A percentile compares a stretch with the other conserved stretches of the same genome.
Evolutionary conservation across 92 coral and sea anemone genomes (phyloP).

Genomic region (Virgularia gustaviana): DNA sequence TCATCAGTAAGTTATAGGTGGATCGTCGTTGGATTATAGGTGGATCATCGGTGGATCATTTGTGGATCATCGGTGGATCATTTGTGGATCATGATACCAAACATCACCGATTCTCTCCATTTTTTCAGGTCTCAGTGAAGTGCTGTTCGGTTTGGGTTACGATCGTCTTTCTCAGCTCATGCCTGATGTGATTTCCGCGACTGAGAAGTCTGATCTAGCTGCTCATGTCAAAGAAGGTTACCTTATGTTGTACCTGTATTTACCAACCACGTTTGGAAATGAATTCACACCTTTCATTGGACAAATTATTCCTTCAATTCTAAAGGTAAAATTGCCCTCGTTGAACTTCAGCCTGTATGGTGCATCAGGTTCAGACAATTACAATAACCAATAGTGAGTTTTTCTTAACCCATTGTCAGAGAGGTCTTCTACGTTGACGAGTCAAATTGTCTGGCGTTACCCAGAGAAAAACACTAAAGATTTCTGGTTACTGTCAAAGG

Average conservation of each 20-base stretch:
- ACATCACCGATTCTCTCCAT: neutral
- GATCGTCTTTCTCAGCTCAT: slow-evolving; percentile 74
- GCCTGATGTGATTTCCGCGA: slow-evolving; percentile 94
- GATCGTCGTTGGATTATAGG: neutral
- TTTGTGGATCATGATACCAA: neutral
- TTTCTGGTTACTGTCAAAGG: too few species aligned
- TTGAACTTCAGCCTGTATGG: too few species aligned
- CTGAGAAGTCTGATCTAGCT: slow-evolving; percentile 77
- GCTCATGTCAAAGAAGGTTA: slow-evolving; percentile 93
- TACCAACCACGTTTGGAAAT: slow-evolving; percentile 76
- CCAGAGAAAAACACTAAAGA: too few species aligned
- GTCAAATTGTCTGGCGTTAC: too few species aligned
- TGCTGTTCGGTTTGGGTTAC: slow-evolving; percentile 80
- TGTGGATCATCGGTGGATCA: neutral
- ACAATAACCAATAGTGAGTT: too few species aligned
- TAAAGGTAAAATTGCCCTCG: too few species aligned
- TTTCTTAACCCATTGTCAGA: too few species aligned
- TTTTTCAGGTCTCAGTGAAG: slow-evolving; percentile 87
- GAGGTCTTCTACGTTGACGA: too few species aligned
- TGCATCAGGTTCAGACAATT: too few species aligned
- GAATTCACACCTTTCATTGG: slow-evolving; percentile 86
- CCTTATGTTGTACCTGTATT: slow-evolving; percentile 89
- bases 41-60: neutral
- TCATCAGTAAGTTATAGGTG: neutral
- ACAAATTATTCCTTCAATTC: slow-evolving; percentile 78